phyloP scores from a whole-genome alignment of 1,140 invertebrate genomes.

The Drosophila nebulosa region DNA sequence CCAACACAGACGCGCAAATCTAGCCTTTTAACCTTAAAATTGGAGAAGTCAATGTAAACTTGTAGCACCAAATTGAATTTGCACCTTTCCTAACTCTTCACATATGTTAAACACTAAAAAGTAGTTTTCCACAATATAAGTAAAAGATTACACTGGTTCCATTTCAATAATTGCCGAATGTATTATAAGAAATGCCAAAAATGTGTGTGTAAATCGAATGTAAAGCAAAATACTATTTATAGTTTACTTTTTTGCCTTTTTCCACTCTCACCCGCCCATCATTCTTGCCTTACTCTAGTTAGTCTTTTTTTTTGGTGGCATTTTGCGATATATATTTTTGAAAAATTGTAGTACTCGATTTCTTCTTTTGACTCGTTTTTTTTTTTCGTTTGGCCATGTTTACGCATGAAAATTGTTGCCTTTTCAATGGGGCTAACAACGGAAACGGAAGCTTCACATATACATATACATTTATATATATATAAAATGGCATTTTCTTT shows the following conservation, averaged over 20 bases:
- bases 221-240: background rate
- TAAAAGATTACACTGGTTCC: too few relatives aligned
- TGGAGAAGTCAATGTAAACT: too few relatives aligned
- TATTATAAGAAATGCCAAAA: too few relatives aligned
- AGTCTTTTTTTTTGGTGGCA: background rate
- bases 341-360: background rate
- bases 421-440: slow-evolving; percentile 49
- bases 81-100: too few relatives aligned
- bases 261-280: background rate
- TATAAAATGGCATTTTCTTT: slow-evolving; percentile 46
- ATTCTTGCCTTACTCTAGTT: background rate
- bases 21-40: too few relatives aligned
- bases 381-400: background rate
- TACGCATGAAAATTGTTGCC: slow-evolving; percentile 47
- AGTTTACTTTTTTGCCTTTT: background rate
- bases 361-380: background rate
- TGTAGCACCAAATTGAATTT: too few relatives aligned
- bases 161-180: too few relatives aligned
- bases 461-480: slow-evolving; percentile 33
- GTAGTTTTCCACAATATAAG: too few relatives aligned
- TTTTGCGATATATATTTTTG: background rate
- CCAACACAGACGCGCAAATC: too few relatives aligned
- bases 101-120: too few relatives aligned
- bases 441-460: slow-evolving; percentile 67
- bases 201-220: background rate